A percentile compares a stretch with the other conserved stretches of the same genome.
Evolutionary conservation across 2,888 invertebrate genomes (phyloP).

Genomic region (Calameuta filiformis): DNA sequence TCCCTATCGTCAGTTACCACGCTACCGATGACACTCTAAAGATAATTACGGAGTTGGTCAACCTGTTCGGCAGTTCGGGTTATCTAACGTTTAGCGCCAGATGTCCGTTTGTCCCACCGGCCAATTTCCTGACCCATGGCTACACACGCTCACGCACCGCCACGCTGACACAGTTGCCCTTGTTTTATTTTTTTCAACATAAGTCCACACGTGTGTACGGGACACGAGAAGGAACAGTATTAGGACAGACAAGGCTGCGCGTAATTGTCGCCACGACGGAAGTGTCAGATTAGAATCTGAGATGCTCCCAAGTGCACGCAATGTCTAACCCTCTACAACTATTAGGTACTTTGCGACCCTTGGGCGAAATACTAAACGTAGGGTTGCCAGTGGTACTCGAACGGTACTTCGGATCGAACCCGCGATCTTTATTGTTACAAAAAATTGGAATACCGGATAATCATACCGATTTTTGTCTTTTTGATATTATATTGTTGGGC

Average conservation of each 20-base stretch:
- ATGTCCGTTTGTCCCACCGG: slow-evolving; percentile 44
- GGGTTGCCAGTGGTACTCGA: slow-evolving; percentile 36
- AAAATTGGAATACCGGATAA: neutral
- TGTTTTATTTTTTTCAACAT: neutral
- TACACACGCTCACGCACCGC: slow-evolving; percentile 8
- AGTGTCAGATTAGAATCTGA: slow-evolving; percentile 64
- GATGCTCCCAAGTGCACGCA: slow-evolving; percentile 53
- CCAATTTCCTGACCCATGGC: slow-evolving; percentile 39
- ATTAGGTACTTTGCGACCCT: slow-evolving; percentile 33
- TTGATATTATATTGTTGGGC: neutral
- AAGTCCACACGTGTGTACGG: slow-evolving; percentile 12
- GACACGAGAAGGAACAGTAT: slow-evolving; percentile 16
- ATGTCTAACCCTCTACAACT: slow-evolving; percentile 44
- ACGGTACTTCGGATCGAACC: neutral
- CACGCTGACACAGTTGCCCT: slow-evolving; percentile 9
- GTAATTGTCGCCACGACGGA: slow-evolving; percentile 59
- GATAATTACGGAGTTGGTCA: slow-evolving; percentile 52
- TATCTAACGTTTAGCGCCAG: slow-evolving; percentile 60
- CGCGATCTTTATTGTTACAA: neutral
- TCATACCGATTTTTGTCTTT: neutral
- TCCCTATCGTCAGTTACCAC: slow-evolving; percentile 36
- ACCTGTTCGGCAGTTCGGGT: slow-evolving; percentile 53
- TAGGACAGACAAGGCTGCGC: slow-evolving; percentile 24
- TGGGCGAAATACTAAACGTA: slow-evolving; percentile 21
- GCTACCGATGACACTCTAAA: slow-evolving; percentile 18